Percentiles rank a stretch among this genome's conserved stretches.
phyloP scores from a whole-genome alignment of 1,140 invertebrate species.

The Linepithema humile region DNA sequence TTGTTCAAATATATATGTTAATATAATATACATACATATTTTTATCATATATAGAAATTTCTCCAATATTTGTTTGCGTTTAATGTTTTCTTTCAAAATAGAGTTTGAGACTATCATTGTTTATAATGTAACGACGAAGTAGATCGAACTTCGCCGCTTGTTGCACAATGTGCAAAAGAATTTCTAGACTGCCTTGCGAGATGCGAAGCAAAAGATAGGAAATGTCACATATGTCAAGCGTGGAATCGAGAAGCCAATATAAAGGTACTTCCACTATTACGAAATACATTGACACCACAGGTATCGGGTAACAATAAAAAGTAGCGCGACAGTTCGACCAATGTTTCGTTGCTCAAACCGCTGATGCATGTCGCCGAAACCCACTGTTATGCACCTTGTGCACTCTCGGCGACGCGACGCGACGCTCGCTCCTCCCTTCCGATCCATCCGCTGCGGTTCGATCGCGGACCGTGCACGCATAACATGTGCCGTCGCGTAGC shows the following conservation, averaged over 20 bases:
- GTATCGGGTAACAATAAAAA: constrained; percentile 25
- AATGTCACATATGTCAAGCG: constrained; percentile 44
- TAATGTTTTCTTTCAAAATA: too few relatives aligned
- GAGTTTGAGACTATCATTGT: too few relatives aligned
- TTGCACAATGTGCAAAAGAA: neutral
- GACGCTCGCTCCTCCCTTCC: constrained; percentile 15
- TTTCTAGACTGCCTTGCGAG: neutral
- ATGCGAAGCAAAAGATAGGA: neutral
- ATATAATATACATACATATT: too few relatives aligned
- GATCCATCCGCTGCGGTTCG: constrained; percentile 44
- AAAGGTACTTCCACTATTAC: constrained; percentile 35
- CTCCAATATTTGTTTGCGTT: too few relatives aligned
- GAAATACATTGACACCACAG: constrained; percentile 11
- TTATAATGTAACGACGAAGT: too few relatives aligned
- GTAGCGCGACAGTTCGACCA: constrained; percentile 31
- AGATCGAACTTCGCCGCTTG: neutral
- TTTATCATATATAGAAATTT: too few relatives aligned
- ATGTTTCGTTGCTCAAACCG: constrained; percentile 6
- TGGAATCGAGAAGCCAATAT: neutral
- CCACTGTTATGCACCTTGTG: constrained; percentile 15
- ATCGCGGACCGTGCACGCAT: constrained; percentile 61
- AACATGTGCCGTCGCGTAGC: constrained; percentile 74
- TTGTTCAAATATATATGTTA: too few relatives aligned
- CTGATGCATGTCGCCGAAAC: constrained; percentile 25
- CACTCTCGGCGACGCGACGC: constrained; percentile 28